Evolutionary conservation across 1,140 invertebrate species (phyloP), one percentile per base, ranked within the genome.

Genomic region (Drosophila biarmipes): DNA sequence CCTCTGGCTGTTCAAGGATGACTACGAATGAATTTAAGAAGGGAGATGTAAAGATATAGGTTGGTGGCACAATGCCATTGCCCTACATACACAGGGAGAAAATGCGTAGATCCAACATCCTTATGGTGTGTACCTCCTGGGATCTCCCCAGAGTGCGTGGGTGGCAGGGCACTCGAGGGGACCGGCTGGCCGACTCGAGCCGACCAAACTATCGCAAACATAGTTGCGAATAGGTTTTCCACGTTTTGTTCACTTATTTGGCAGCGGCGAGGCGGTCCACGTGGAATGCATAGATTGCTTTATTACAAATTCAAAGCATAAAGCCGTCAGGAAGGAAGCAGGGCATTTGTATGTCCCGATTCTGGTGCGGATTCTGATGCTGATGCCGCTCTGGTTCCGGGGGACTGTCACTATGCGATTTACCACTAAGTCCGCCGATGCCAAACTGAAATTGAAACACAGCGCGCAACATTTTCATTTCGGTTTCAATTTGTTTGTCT

Each of bases 261-360:
- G 15, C 2, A 11, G 10, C 48, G 6, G 10, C 27, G n/a, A 27
- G 12, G 31, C 35, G 27, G 38, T 54, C 29, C 52, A 74, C 54
- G 42, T 75, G 49, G 49, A 76, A 67, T 67, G 35, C 29, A 37
- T 68, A 52, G 58, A 67, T 73, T 52, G 75, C 49, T 72, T 66
- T 38, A 63, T 69, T 68, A 68, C 46, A 68, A 79, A 68, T 62
- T 74, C 37, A 63, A 75, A 77, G 69, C 57, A 54, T 55, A 59
- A 78, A 78, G 67, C 74, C 69, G 67, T 69, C 67, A 68, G 67
- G 67, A 68, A 68, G 66, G 63, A 69, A 61, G 67, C 48, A 61
- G 67, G 38, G 73, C 68, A 61, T 73, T 73, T 61, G 31, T 52
- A 55, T 55, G 49, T 55, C 49, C 38, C 49, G 45, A 62, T 6